A percentile compares a stretch with the other conserved stretches of the same genome.
Evolutionary conservation across 2,888 invertebrate species (phyloP).

Genomic region (Heliconius cydno): DNA sequence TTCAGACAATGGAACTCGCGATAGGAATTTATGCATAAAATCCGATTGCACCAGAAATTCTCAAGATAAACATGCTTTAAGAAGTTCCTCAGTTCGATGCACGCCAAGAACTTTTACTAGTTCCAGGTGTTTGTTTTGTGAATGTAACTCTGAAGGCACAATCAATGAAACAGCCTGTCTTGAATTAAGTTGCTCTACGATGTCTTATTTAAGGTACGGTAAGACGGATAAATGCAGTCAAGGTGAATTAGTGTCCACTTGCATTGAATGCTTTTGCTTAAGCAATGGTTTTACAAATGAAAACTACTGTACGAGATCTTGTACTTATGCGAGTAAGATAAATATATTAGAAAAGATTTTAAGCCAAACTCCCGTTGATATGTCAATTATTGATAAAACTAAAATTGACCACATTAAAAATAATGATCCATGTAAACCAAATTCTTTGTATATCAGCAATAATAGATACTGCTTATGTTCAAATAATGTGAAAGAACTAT

Average conservation of each 20-base stretch:
- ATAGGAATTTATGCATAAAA: constrained; percentile 60
- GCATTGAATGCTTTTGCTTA: constrained; percentile 71
- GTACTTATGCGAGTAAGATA: constrained; percentile 64
- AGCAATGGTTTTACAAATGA: constrained; percentile 55
- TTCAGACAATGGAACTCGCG: constrained; percentile 59
- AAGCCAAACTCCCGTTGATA: constrained; percentile 53
- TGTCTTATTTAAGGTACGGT: constrained; percentile 52
- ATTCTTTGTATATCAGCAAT: constrained; percentile 61
- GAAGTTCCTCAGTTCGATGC: constrained; percentile 54
- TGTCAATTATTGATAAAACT: constrained; percentile 55
- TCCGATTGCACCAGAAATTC: constrained; percentile 52
- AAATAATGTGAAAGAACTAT: constrained; percentile 57
- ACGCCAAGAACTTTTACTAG: constrained; percentile 61
- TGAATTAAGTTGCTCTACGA: constrained; percentile 63
- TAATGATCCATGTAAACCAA: constrained; percentile 59
- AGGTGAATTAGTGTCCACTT: constrained; percentile 68
- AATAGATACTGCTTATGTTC: constrained; percentile 69
- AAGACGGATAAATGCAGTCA: constrained; percentile 58
- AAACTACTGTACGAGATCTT: constrained; percentile 66
- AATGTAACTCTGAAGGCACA: constrained; percentile 61
- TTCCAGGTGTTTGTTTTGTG: constrained; percentile 70
- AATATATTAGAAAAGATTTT: constrained; percentile 63
- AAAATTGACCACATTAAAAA: constrained; percentile 52
- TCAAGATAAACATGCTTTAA: constrained; percentile 51
- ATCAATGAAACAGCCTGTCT: constrained; percentile 65